These are phyloP conservation scores for Xestia ashworthii DNA, from an alignment of 2,888 invertebrate species.

Conservation along the genomic window DNA sequence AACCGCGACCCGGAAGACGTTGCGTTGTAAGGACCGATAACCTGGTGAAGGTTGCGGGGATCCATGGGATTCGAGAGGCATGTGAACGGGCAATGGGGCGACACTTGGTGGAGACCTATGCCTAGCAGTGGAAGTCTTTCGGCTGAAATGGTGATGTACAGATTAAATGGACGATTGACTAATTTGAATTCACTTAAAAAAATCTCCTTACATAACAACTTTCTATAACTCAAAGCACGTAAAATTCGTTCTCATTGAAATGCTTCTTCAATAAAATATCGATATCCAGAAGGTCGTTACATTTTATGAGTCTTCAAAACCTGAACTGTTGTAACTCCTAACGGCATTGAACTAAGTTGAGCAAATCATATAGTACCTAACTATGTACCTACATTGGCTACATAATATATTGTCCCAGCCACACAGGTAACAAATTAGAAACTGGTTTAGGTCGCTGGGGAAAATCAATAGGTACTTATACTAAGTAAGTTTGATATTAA, in stretches of 20 bases:
- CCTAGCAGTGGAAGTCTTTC: no score
- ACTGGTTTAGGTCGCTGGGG: neutral
- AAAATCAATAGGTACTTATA: constrained; percentile 5
- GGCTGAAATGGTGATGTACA: neutral
- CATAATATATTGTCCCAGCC: neutral
- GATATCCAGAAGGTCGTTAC: constrained; percentile 1
- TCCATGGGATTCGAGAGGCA: no score
- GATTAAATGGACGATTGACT: no score
- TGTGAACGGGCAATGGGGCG: no score
- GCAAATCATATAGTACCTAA: constrained; percentile 13
- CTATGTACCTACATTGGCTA: neutral
- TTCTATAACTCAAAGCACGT: neutral
- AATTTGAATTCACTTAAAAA: neutral
- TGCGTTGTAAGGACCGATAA: no score
- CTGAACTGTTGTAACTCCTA: constrained; percentile 13
- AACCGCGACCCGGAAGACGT: no score
- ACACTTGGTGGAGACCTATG: no score
- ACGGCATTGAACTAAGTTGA: constrained; percentile 1
- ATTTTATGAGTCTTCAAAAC: constrained; percentile 11
- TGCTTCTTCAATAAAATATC: neutral
- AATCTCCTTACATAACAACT: neutral
- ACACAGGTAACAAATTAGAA: constrained; percentile 16
- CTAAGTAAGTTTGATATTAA: neutral
- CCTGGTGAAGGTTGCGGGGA: no score
- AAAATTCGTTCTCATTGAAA: neutral